Conservation (phyloP, 2,797 vertebrate genomes). For the Neopelma chrysocephalum region DNA sequence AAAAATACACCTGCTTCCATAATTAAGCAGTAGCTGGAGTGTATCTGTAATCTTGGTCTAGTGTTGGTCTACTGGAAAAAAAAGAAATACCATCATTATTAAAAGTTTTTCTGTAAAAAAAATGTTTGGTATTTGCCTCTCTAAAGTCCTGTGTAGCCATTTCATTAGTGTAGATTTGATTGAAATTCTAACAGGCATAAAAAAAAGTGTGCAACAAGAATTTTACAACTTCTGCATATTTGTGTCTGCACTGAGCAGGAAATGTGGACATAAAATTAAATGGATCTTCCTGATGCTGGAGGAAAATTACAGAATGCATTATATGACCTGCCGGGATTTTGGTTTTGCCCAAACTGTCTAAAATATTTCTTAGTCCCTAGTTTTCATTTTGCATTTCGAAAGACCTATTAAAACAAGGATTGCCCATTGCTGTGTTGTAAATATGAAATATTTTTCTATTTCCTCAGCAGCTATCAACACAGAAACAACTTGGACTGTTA, state of each 20-base stretch:
- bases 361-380: not conserved
- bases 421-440: not conserved
- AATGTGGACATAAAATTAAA: constrained; percentile 25
- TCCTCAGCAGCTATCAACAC: not conserved
- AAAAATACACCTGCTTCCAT: not conserved
- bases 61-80: not conserved
- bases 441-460: not conserved
- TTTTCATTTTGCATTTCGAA: not conserved
- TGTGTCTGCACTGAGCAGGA: not conserved
- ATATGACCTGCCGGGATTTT: not conserved
- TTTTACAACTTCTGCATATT: not conserved
- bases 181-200: not conserved
- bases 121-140: not conserved
- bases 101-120: not conserved
- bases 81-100: not conserved
- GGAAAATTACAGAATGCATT: not conserved
- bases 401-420: not conserved
- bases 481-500: not conserved
- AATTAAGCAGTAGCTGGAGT: not conserved
- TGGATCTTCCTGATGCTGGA: not conserved
- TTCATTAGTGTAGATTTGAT: not conserved
- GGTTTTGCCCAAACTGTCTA: not conserved
- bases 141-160: not conserved
- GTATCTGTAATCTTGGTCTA: not conserved
- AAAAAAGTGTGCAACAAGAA: not conserved